A percentile compares a stretch with the other conserved stretches of the same genome.
phyloP scores from a whole-genome alignment of 2,113 vertebrate genomes.

The Tragelaphus buxtoni region DNA sequence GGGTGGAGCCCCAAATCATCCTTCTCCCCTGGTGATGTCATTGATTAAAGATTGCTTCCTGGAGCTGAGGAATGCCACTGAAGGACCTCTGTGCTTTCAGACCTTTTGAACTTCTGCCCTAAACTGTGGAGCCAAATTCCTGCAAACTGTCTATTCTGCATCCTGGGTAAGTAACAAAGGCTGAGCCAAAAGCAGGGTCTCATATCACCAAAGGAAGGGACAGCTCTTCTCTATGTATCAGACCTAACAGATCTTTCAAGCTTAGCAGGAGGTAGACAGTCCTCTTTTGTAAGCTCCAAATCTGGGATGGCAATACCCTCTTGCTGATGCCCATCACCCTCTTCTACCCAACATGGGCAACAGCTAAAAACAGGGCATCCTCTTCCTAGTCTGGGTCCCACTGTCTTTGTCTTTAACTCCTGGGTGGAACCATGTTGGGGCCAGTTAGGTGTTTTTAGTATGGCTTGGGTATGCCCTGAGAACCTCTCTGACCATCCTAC shows the following conservation, averaged over 20 bases:
- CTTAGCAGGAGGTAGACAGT: background rate
- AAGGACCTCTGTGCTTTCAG: background rate
- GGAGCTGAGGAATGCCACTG: background rate
- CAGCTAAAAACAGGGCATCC: background rate
- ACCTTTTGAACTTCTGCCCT: background rate
- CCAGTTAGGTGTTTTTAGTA: background rate
- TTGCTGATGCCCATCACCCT: background rate
- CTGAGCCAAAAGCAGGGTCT: background rate
- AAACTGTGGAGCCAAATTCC: background rate
- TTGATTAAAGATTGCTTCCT: background rate
- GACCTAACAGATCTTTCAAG: background rate
- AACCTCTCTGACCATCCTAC: background rate
- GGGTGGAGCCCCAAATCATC: background rate
- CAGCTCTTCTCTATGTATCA: background rate
- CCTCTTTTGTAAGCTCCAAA: background rate
- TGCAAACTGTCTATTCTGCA: background rate
- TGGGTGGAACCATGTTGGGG: background rate
- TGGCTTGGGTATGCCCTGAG: background rate
- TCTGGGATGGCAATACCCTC: background rate
- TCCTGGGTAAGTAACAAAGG: background rate
- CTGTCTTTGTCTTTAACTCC: background rate
- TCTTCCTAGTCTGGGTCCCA: background rate
- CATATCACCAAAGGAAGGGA: background rate
- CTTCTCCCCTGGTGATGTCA: background rate
- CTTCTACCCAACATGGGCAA: background rate